These are phyloP conservation scores for Drosophila miranda DNA, from an alignment of 1,140 invertebrate species.

Conservation along the genomic window DNA sequence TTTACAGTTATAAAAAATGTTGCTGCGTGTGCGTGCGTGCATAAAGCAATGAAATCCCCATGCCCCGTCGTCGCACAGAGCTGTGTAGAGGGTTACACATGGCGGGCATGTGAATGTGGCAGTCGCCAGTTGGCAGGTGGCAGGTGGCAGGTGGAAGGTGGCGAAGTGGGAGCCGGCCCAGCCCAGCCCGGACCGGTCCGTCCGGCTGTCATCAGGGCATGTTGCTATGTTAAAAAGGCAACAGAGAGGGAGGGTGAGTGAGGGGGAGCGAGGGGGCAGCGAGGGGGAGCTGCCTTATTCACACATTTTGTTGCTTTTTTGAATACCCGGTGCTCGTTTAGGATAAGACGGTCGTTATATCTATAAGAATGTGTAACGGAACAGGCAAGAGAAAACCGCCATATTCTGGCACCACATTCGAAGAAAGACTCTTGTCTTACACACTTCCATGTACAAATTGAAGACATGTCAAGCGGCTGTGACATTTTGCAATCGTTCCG, in stretches of 20 bases:
- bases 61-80: background rate
- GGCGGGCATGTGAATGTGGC: conserved; percentile 6
- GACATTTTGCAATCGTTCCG: too few species aligned
- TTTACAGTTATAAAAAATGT: conserved; percentile 53
- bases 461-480: too few species aligned
- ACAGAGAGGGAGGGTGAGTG: background rate
- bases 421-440: too few species aligned
- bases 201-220: conserved; percentile 1
- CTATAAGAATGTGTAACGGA: too few species aligned
- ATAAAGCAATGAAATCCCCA: conserved; percentile 32
- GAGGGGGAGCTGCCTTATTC: background rate
- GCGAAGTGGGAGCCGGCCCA: background rate
- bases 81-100: background rate
- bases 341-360: too few species aligned
- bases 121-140: background rate
- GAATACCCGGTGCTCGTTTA: too few species aligned
- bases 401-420: too few species aligned
- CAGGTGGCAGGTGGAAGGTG: background rate
- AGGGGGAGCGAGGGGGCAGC: background rate
- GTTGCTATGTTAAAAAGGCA: conserved; percentile 21
- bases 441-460: too few species aligned
- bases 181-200: too few species aligned
- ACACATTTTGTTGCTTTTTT: conserved; percentile 16
- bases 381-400: too few species aligned
- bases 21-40: conserved; percentile 36